Conservation (phyloP, 2,888 invertebrate genomes). For the Acheta domesticus region DNA sequence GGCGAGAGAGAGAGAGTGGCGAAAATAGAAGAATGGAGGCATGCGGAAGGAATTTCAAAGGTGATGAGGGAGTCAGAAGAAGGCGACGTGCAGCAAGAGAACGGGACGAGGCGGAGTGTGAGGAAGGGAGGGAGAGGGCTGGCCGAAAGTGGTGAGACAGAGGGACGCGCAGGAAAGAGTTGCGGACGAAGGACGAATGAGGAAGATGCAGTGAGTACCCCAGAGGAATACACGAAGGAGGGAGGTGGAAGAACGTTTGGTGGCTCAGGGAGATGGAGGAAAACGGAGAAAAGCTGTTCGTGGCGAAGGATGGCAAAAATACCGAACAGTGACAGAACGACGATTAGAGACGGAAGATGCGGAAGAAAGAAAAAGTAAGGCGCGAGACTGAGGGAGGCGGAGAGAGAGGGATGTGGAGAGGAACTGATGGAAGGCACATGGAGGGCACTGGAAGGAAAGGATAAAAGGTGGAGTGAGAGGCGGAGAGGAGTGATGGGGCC, state of each 20-base stretch:
- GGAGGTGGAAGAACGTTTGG: background rate
- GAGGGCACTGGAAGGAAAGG: no score
- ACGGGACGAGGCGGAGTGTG: no score
- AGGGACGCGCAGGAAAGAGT: background rate
- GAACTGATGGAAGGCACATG: no score
- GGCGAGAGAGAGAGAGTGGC: background rate
- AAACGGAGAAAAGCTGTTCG: background rate
- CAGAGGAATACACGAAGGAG: background rate
- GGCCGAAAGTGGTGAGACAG: background rate
- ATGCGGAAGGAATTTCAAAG: background rate
- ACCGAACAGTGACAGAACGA: no score
- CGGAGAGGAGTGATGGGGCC: no score
- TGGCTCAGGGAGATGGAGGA: background rate
- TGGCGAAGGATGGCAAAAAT: background rate
- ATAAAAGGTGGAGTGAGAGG: no score
- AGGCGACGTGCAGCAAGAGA: background rate
- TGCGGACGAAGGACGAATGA: background rate
- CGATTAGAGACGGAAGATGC: background rate
- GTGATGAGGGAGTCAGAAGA: background rate
- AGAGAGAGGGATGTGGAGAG: no score
- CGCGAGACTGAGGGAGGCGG: background rate
- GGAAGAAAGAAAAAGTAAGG: background rate
- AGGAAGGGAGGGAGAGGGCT: no score
- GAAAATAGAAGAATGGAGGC: background rate
- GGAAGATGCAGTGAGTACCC: background rate